Evolutionary conservation across 2,113 vertebrate genomes (phyloP), one percentile per base, ranked within the genome.

Genomic region (Chionodraco myersi): DNA sequence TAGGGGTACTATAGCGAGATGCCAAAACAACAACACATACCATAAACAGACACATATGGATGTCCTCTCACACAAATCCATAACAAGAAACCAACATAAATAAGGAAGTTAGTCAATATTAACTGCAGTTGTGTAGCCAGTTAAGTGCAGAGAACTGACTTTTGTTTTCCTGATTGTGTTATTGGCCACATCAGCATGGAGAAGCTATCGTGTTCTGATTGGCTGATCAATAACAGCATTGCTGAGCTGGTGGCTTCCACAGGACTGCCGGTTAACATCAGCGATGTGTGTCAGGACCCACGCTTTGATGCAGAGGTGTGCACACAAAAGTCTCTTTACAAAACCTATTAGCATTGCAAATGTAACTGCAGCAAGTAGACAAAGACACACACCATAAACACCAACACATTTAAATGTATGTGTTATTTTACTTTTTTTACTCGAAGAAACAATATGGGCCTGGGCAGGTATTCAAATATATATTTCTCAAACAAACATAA

Each of bases 151-250:
- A 2, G 26, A 30, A 49, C 23, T 87, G 57, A 77, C 30, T 63
- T 8, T 71, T 84, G 47, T 84, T 72, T 41, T 79, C 73, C 51
- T 86, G 34, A 87, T 82, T 90, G 56, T 85, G 51, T 85, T 84
- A 83, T 52, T 92, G 83, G 58, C 60, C 57, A 79, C 82, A 82
- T 88, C 84, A 95, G 95, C 93, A 92, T 95, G 93, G 94, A 95
- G 92, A 96, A 96, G 83, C 89, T 95, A 18, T 95, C 95, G 6
- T 95, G 95, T 51, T 95, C 95, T 18, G 95, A 95, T 82, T 96
- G 95, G 95, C 84, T 96, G 76, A 95, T 96, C 87, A 96, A 96
- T 93, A 96, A 95, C 91, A 96, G 95, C 81, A 96, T 96, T 73
- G 95, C 94, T 84, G 95, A 96, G 89, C 85, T 96, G 77, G 95